Conservation (phyloP, 2,113 vertebrate genomes). For the Leptosomus discolor region DNA sequence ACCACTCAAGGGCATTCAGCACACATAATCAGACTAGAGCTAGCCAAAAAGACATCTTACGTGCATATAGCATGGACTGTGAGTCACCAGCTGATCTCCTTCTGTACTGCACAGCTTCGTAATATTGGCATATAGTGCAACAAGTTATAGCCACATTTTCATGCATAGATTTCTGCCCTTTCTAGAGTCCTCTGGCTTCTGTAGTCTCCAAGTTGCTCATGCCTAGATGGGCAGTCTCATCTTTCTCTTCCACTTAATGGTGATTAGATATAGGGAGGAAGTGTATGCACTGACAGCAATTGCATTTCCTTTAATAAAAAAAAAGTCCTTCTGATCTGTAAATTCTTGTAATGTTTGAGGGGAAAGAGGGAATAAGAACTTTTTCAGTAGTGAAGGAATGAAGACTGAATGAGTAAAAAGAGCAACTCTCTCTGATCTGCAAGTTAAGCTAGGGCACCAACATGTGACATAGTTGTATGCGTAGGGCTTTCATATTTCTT, state of each 20-base stretch:
- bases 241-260: background rate
- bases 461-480: background rate
- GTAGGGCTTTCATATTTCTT: background rate
- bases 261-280: background rate
- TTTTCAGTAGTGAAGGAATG: background rate
- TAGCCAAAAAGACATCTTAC: background rate
- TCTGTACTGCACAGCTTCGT: background rate
- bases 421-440: background rate
- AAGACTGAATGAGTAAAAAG: background rate
- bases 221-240: background rate
- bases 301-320: background rate
- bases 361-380: background rate
- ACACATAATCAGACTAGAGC: background rate
- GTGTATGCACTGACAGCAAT: background rate
- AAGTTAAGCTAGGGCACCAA: background rate
- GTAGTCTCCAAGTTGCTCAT: background rate
- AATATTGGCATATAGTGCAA: background rate
- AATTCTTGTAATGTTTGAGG: background rate
- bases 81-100: background rate
- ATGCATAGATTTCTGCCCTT: background rate
- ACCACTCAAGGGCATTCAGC: background rate
- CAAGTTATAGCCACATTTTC: background rate
- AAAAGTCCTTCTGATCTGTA: background rate
- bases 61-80: background rate
- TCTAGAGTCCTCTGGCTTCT: background rate